Conservation (phyloP, 2,888 invertebrate genomes). For the Xanthorhoe spadicearia region DNA sequence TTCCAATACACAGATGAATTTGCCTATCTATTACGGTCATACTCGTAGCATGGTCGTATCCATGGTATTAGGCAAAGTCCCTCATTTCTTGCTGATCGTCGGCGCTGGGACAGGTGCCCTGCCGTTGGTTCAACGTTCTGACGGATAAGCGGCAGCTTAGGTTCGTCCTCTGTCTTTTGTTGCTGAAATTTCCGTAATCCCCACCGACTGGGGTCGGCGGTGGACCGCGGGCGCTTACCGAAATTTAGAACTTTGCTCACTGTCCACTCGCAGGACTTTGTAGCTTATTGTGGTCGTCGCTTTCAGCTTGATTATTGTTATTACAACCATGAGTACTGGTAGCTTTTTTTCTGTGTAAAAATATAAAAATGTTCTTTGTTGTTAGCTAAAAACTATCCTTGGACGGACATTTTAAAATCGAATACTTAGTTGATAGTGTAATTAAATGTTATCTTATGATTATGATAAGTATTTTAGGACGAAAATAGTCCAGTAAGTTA, state of each 20-base stretch:
- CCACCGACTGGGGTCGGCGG: constrained; percentile 57
- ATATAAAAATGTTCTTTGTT: too few species aligned
- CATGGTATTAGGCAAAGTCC: too few species aligned
- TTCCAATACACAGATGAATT: too few species aligned
- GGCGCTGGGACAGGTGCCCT: neutral
- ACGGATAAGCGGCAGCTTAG: constrained; percentile 37
- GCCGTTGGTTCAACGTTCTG: constrained; percentile 19
- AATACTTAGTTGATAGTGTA: too few species aligned
- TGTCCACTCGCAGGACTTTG: constrained; percentile 58
- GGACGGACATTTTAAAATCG: too few species aligned
- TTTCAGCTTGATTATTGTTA: constrained; percentile 48
- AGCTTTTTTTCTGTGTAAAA: neutral
- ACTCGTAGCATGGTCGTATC: too few species aligned
- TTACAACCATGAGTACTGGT: constrained; percentile 29
- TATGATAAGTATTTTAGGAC: too few species aligned
- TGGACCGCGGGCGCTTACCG: constrained; percentile 60
- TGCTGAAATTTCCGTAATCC: constrained; percentile 57
- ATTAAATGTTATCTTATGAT: too few species aligned
- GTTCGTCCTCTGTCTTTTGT: constrained; percentile 40
- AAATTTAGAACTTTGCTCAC: constrained; percentile 60
- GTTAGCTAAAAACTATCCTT: too few species aligned
- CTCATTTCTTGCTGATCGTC: too few species aligned
- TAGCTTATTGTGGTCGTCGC: constrained; percentile 44
- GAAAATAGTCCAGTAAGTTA: too few species aligned
- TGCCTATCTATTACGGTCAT: too few species aligned